Base-by-base conservation (phyloP, 2,113 vertebrate genomes). In the Bubalus kerabau region DNA sequence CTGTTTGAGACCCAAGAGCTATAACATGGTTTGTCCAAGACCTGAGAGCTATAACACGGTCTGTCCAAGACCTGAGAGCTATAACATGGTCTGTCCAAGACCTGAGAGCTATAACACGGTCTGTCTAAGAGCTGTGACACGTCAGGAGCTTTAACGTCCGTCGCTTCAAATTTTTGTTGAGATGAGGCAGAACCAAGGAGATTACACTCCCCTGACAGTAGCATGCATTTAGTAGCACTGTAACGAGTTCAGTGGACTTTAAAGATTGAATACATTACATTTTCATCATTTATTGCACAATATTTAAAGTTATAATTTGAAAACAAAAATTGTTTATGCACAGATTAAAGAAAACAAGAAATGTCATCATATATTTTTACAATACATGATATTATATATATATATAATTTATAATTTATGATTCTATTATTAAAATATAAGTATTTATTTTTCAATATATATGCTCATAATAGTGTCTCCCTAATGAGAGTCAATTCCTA, bases 211-310 rank as follows among this genome's bases (percentile, higher is more conserved):
- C n/a, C n/a, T 11, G 64, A 71, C n/a, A 67, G 24, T n/a, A 48
- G 36, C 17, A 80, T 89, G 13, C 23, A 86, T 67, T 40, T n/a
- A 82, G 40, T 40, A 40, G 40, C 40, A 40, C 40, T 40, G 40
- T 40, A 40, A 40, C 40, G 54, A 76, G 26, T 64, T 78, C n/a
- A 57, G 6, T 43, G 16, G 26, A 50, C 26, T 76, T 71, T 62
- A 92, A 30, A 83, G 14, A 83, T 26, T 46, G 9, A 78, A n/a
- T 52, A 64, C 5, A 83, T 82, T 94, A 87, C 50, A 94, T 62
- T 59, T 50, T 64, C 6, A 87, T 50, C 76, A 93, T 76, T 32
- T 78, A 78, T 30, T 64, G 56, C 2, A 2, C 2, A 24, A 46
- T 30, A 93, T 81, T 83, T 23, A 5, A 84, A 67, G 3, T 36